Evolutionary conservation across 2,113 vertebrate species (phyloP), one percentile per base, ranked within the genome.

Genomic region (Panthera uncia): DNA sequence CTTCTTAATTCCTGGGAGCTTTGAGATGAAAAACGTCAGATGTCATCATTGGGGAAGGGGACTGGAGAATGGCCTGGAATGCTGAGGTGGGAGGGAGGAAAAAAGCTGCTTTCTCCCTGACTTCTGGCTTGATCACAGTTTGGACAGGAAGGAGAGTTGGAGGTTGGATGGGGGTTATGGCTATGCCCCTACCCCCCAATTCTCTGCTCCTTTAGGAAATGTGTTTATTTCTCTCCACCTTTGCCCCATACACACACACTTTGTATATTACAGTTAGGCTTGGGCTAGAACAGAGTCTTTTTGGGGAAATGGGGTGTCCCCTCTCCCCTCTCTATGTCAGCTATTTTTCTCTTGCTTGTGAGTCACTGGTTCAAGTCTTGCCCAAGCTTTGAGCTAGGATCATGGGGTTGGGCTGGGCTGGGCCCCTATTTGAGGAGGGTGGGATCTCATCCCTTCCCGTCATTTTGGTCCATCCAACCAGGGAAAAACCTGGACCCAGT

Each of bases 1-100:
- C 96, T 98, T 97, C 94, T 94, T 96, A 94, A 98, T 98, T 97
- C 95, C 97, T 97, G 97, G 84, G 95, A 98, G 97, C 97, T 97
- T 94, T 90, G 81, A 92, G 95, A 94, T 55, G 97, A 89, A 82
- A 95, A 94, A 96, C 65, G 66, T 98, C 96, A 98, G 83, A 92
- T 98, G 98, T 98, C 98, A 98, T 97, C 69, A 12, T 7, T 97
- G 95, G 85, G 97, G 93, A 96, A 96, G 95, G 95, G 98, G 91
- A 50, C 96, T 94, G n/a, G 81, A 97, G 86, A 91, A 95, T 90
- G 86, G 81, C 89, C 91, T 96, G 95, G 95, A 97, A 86, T 73
- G 87, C 91, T 68, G 52, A 87, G 55, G 38, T 38, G 61, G 63
- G 80, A 95, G 91, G 45, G n/a, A 52, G 50, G 52, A 45, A n/a